Conservation (phyloP, 2,888 invertebrate species). For the Anagyrus pseudococci region DNA sequence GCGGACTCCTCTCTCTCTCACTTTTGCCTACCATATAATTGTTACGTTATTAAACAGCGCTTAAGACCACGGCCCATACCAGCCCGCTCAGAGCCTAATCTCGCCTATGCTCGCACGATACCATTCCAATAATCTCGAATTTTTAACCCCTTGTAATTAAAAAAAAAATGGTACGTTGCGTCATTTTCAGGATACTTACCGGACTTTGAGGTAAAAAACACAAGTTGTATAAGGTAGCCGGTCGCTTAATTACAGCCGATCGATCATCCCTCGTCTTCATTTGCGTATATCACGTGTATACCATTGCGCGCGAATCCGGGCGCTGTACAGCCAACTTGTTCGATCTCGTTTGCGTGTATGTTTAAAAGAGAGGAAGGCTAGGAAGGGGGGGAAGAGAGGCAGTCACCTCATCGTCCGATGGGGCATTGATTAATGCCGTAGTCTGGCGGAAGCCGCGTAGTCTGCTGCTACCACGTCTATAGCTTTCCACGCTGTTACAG, state of each 20-base stretch:
- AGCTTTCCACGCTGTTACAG: no score
- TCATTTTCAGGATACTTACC: no score
- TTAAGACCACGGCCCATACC: constrained; percentile 45
- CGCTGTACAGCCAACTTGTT: no score
- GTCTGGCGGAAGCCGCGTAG: constrained; percentile 17
- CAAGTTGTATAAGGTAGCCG: constrained; percentile 29
- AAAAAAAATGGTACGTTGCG: no score
- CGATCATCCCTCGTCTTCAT: constrained; percentile 29
- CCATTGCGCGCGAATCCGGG: not conserved
- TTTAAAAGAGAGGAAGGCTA: no score
- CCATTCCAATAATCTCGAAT: no score
- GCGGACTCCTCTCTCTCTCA: constrained; percentile 31
- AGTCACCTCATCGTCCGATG: no score
- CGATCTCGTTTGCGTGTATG: no score
- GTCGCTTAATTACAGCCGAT: constrained; percentile 29
- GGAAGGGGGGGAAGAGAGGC: no score
- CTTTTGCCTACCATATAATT: constrained; percentile 58
- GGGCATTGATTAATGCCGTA: constrained; percentile 32
- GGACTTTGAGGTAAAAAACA: no score
- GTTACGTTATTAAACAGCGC: constrained; percentile 61
- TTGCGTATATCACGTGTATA: not conserved
- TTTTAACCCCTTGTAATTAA: no score
- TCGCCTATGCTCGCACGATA: not conserved
- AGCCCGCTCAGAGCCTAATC: not conserved
- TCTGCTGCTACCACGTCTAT: no score